A percentile compares a stretch with the other conserved stretches of the same genome.
phyloP scores from a whole-genome alignment of 1,140 invertebrate species.

The Pinna nobilis region DNA sequence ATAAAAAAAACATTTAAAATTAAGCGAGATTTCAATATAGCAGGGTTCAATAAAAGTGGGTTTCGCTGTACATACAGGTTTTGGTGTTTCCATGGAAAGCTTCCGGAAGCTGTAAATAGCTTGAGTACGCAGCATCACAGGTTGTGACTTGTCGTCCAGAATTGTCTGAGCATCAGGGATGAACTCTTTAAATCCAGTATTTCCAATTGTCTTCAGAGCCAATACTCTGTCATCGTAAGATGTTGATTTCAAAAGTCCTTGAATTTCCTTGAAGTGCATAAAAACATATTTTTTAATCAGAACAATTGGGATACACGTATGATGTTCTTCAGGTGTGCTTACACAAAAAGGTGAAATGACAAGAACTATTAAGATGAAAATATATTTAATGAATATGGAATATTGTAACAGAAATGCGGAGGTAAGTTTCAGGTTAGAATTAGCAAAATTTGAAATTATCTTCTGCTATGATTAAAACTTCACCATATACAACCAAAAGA shows the following conservation, averaged over 20 bases:
- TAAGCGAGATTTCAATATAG: neutral
- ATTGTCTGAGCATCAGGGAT: slow-evolving; percentile 51
- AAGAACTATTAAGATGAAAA: neutral
- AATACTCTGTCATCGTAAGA: slow-evolving; percentile 35
- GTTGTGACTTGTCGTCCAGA: slow-evolving; percentile 49
- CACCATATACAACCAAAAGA: too few species aligned
- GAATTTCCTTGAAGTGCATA: slow-evolving; percentile 11
- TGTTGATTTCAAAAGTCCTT: slow-evolving; percentile 10
- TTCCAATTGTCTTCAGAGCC: slow-evolving; percentile 57
- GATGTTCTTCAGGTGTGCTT: neutral
- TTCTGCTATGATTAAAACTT: too few species aligned
- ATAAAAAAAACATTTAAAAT: too few species aligned
- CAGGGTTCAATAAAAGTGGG: neutral
- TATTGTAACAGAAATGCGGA: too few species aligned
- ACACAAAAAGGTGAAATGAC: neutral
- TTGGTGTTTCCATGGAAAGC: slow-evolving; percentile 45
- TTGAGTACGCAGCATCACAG: slow-evolving; percentile 49
- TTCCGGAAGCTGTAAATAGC: slow-evolving; percentile 65
- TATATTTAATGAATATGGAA: too few species aligned
- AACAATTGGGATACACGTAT: too few species aligned
- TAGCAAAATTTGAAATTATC: too few species aligned
- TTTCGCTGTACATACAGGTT: slow-evolving; percentile 34
- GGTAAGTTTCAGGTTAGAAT: too few species aligned
- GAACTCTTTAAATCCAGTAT: slow-evolving; percentile 57
- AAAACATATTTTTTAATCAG: neutral